Conservation (phyloP, 2,797 vertebrate species). For the Heliangelus exortis region DNA sequence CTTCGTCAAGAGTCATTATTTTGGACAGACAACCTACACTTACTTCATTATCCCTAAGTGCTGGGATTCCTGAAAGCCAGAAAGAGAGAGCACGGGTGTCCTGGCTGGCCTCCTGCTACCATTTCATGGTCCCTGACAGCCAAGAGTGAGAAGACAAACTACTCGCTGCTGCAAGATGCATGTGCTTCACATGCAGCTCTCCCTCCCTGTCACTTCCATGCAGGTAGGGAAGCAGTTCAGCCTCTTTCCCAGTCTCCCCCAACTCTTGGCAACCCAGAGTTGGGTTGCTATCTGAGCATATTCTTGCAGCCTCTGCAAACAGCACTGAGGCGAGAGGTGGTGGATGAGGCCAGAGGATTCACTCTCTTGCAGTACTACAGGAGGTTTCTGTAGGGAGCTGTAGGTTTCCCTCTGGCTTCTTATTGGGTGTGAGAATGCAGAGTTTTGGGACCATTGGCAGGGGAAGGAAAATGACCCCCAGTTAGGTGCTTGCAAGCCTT, state of each 20-base stretch:
- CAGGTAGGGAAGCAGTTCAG: neutral
- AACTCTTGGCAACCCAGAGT: neutral
- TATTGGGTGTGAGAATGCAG: conserved; percentile 16
- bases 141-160: conserved; percentile 20
- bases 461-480: neutral
- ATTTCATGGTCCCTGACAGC: conserved; percentile 50
- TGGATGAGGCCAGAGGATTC: conserved; percentile 2
- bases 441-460: neutral
- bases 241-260: neutral
- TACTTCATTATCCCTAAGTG: conserved; percentile 37
- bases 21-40: conserved; percentile 40
- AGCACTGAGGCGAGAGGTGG: conserved; percentile 1
- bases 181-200: neutral
- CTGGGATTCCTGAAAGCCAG: neutral
- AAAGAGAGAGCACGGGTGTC: neutral
- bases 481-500: neutral
- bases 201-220: neutral
- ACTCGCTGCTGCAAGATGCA: conserved; percentile 14
- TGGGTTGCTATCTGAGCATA: neutral
- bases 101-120: neutral
- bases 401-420: conserved; percentile 7
- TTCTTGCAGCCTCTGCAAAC: conserved; percentile 13
- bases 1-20: conserved; percentile 60
- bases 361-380: neutral
- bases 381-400: neutral